Base-by-base conservation (phyloP, 2,888 invertebrate species). In the Macrophya annulata region DNA sequence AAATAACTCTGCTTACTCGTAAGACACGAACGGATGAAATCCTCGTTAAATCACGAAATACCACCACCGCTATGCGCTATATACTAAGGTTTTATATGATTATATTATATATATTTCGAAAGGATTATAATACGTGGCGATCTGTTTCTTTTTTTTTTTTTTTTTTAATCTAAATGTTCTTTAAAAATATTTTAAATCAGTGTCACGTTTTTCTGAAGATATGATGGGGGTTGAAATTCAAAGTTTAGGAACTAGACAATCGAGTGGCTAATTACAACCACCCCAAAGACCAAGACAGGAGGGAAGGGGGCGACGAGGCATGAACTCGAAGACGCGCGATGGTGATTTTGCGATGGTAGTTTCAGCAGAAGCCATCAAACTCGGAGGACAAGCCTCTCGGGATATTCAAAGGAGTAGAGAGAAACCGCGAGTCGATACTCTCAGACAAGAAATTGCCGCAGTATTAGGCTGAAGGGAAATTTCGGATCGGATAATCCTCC, bases 271-370 rank as follows among this genome's bases (percentile, higher is more conserved):
- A 81, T 81, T 77, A 77, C 51, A 37, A 55, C 77, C 48, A 31
- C 55, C 43, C 77, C 55, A 55, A 5, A 5, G 17, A 9, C 79
- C 55, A 55, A 55, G 55, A 37, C 45, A n/a, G 21, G 55, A n/a
- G n/a, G n/a, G 4, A 21, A 25, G 12, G 21, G 45, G 31, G 37
- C 12, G n/a, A 77, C 51, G 76, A 51, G 59, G 62, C 62, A 12
- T 43, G 65, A 55, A 79, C 55, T 79, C 37, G 6, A 15, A 37
- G 81, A 37, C 40, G 62, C 17, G 12, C 25, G 55, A 83, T 25
- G 68, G 48, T 71, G 83, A 83, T 68, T 68, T 83, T 83, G 81
- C 21, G 10, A 21, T n/a, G 81, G 59, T 68, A 83, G 83, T 83
- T 83, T 83, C 48, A 21, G 31, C 31, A 48, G 68, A 71, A 83